A percentile compares a stretch with the other conserved stretches of the same genome.
phyloP scores from a whole-genome alignment of 1,140 invertebrate species.

The Drosophila trapezifrons region DNA sequence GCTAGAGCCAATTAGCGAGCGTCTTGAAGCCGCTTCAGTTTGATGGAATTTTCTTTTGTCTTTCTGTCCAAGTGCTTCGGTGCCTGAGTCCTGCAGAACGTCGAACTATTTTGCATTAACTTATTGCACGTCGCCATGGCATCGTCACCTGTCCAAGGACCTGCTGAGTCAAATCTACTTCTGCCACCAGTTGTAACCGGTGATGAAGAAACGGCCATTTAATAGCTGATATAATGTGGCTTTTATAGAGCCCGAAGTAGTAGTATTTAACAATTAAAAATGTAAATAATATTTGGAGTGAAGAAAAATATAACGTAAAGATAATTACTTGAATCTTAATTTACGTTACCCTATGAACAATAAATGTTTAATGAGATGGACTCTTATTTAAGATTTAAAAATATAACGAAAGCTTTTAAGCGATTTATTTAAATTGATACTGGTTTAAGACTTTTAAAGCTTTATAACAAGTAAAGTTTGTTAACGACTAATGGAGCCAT shows the following conservation, averaged over 20 bases:
- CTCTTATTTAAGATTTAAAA: no score
- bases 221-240: not conserved
- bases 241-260: not conserved
- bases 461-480: no score
- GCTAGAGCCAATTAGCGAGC: slow-evolving; percentile 40
- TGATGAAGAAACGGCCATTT: not conserved
- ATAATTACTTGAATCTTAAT: no score
- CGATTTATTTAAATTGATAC: not conserved
- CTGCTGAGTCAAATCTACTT: slow-evolving; percentile 4
- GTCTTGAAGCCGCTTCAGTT: slow-evolving; percentile 22
- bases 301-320: no score
- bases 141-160: slow-evolving; percentile 39
- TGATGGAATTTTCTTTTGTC: slow-evolving; percentile 22
- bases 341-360: no score
- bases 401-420: no score
- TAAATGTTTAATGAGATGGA: no score
- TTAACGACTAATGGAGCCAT: no score
- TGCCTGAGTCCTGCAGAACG: slow-evolving; percentile 6
- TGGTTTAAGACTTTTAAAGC: not conserved
- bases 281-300: not conserved
- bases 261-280: not conserved
- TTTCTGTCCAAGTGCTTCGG: slow-evolving; percentile 16
- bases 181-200: slow-evolving; percentile 1
- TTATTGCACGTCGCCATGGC: slow-evolving; percentile 48
- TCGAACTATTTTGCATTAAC: slow-evolving; percentile 53